Evolutionary conservation across 2,797 vertebrate species (phyloP).

Genomic region (Thalassophryne amazonica): DNA sequence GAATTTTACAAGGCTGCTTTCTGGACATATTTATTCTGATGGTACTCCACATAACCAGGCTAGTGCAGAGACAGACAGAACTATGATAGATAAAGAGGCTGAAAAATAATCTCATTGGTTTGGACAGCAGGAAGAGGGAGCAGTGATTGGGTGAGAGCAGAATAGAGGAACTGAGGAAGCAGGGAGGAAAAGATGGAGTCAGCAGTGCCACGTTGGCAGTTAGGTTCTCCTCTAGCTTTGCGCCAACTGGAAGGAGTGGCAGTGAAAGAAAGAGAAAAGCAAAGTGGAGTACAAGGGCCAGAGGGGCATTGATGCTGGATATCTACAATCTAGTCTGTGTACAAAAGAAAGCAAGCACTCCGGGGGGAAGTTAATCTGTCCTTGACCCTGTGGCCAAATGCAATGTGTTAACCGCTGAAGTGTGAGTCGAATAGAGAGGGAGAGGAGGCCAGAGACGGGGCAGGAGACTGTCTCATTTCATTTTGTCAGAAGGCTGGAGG

Average conservation of each 20-base stretch:
- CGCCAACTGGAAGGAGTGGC: slow-evolving; percentile 51
- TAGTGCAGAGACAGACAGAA: neutral
- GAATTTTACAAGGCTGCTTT: too few relatives aligned
- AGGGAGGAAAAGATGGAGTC: slow-evolving; percentile 63
- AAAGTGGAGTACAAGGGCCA: slow-evolving; percentile 21
- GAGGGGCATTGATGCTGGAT: slow-evolving; percentile 44
- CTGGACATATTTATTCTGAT: too few relatives aligned
- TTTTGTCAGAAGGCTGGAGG: slow-evolving; percentile 45
- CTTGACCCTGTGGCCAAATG: slow-evolving; percentile 48
- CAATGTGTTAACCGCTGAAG: slow-evolving; percentile 45
- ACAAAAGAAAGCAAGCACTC: slow-evolving; percentile 38
- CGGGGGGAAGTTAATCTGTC: slow-evolving; percentile 55
- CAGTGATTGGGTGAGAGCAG: slow-evolving; percentile 23
- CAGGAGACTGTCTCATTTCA: slow-evolving; percentile 50
- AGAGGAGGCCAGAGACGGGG: slow-evolving; percentile 40
- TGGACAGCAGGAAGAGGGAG: slow-evolving; percentile 2
- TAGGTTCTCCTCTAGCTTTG: slow-evolving; percentile 66
- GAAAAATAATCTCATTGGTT: slow-evolving; percentile 3
- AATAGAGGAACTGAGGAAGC: slow-evolving; percentile 37
- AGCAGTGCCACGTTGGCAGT: slow-evolving; percentile 80
- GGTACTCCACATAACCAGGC: slow-evolving; percentile 10
- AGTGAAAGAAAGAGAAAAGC: slow-evolving; percentile 4
- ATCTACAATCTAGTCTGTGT: slow-evolving; percentile 27
- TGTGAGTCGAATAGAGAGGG: slow-evolving; percentile 31
- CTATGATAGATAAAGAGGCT: slow-evolving; percentile 12